Conservation (phyloP, 2,113 vertebrate species). For the Myotis davidii region DNA sequence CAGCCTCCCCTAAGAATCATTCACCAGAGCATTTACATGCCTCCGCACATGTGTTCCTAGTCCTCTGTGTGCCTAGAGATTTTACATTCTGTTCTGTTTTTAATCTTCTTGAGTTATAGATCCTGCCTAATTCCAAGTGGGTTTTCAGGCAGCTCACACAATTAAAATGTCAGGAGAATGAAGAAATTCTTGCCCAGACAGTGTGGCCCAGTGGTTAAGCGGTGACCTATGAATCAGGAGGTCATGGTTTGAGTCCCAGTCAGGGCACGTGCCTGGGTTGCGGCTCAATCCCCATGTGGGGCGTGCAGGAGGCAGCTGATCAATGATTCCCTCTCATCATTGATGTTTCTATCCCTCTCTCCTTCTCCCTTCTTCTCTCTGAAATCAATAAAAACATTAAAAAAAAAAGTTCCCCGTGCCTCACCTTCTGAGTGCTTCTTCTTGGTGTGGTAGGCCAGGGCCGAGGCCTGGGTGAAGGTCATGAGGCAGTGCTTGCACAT, state of each 20-base stretch:
- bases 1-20: not conserved
- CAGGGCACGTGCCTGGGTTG: too few relatives aligned
- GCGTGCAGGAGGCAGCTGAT: too few relatives aligned
- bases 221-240: too few relatives aligned
- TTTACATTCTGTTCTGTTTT: not conserved
- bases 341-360: too few relatives aligned
- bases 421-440: slow-evolving; percentile 94
- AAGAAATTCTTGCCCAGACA: too few relatives aligned
- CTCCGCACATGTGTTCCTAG: not conserved
- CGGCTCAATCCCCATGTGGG: too few relatives aligned
- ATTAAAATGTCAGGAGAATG: not conserved
- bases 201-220: too few relatives aligned
- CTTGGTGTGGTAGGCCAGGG: slow-evolving; percentile 94
- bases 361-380: too few relatives aligned
- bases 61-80: not conserved
- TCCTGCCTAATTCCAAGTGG: not conserved
- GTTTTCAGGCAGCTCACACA: not conserved
- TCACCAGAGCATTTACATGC: not conserved
- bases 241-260: too few relatives aligned
- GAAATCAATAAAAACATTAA: too few relatives aligned
- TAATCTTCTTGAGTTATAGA: not conserved
- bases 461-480: slow-evolving; percentile 92
- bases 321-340: too few relatives aligned
- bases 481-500: slow-evolving; percentile 92
- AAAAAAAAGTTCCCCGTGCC: rapidly evolving